Base-by-base conservation (phyloP, 2,888 invertebrate genomes). In the Eurois occulta region DNA sequence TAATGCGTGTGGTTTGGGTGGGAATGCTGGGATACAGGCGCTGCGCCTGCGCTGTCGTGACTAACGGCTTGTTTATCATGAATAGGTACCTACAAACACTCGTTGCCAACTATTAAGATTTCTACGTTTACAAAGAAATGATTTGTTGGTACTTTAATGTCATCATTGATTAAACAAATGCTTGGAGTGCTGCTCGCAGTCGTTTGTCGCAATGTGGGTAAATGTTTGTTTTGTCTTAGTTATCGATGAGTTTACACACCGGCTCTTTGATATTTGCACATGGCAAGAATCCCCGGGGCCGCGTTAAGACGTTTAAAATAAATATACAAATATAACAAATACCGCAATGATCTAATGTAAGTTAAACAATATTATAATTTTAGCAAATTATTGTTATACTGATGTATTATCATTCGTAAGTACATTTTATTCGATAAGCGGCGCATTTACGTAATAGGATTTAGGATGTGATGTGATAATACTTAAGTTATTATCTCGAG, bases 181-280 rank as follows among this genome's bases (percentile, higher is more conserved):
- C 71, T 78, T 77, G 41, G 60, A 80, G 66, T 75, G 78, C 78
- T 77, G 77, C 72, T 78, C 78, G 75, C 74, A 84, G 83, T 79
- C 85, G 87, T 88, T 90, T 91, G 91, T 92, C 91, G 88, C 90
- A 81, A 88, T 89, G 88, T 90, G 88, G 85, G 85, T 89, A 91
- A 91, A 94, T 93, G 89, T 92, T 93, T 91, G 88, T 86, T 86
- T 84, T 83, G 86, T 81, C 86, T 85, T 81, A 85, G 82, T 83
- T 86, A 87, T 89, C 88, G 87, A 88, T 89, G 82, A 86, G 89
- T 90, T 90, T 89, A 91, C 87, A 82, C 78, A 87, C 86, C 85
- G 87, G 87, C 75, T 89, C 86, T 88, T 88, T 85, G 85, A 87
- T 90, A 90, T 91, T 91, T 90, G 82, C 89, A 87, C 79, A 87